Evolutionary conservation across 1,140 invertebrate genomes (phyloP).

Genomic region (Himalopsyche phryganea): DNA sequence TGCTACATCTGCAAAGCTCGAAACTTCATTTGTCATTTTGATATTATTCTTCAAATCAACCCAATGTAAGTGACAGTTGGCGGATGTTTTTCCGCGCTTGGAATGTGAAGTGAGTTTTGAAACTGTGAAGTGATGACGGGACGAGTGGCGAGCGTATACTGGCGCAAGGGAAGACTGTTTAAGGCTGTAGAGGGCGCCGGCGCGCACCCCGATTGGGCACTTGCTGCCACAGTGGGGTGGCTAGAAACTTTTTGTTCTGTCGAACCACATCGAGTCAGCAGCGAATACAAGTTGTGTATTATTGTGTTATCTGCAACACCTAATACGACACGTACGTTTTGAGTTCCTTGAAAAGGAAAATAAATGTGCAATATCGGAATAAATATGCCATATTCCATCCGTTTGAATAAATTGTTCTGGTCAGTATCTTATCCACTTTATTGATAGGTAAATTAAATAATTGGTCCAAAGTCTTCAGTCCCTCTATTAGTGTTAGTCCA

Average conservation of each 20-base stretch:
- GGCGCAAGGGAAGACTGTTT: background rate
- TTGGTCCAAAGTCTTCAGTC: too few relatives aligned
- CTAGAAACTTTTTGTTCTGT: slow-evolving; percentile 16
- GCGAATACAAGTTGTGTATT: background rate
- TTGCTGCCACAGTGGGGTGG: slow-evolving; percentile 1
- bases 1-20: slow-evolving; percentile 1
- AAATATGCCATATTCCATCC: too few relatives aligned
- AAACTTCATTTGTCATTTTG: slow-evolving; percentile 20
- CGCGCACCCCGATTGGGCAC: slow-evolving; percentile 13
- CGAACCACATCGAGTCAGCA: slow-evolving; percentile 2
- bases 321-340: slow-evolving; percentile 12
- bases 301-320: slow-evolving; percentile 17
- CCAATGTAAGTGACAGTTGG: slow-evolving; percentile 2
- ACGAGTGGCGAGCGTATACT: slow-evolving; percentile 11
- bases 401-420: too few relatives aligned
- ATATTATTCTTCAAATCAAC: slow-evolving; percentile 1
- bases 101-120: background rate
- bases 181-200: slow-evolving; percentile 15
- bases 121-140: background rate
- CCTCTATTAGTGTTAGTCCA: too few relatives aligned
- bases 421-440: too few relatives aligned
- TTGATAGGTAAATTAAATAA: too few relatives aligned
- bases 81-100: background rate
- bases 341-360: background rate
- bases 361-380: too few relatives aligned